phyloP scores from a whole-genome alignment of 2,797 vertebrate genomes.

The Cyclura pinguis region DNA sequence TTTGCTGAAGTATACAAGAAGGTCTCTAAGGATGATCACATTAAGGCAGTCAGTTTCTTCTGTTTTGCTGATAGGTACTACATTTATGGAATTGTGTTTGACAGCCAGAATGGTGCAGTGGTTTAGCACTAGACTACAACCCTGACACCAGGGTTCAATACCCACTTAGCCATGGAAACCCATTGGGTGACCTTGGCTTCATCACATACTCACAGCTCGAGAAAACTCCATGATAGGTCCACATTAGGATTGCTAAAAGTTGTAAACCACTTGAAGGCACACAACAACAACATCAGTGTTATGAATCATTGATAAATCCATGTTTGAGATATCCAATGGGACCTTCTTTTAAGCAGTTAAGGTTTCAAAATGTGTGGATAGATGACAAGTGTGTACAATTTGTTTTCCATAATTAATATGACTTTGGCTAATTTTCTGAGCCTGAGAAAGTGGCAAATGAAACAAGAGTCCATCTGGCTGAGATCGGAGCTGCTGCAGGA shows the following conservation, averaged over 20 bases:
- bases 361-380: not conserved
- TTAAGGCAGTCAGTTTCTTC: not conserved
- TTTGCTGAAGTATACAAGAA: not conserved
- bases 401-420: not conserved
- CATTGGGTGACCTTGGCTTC: no score
- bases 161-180: no score
- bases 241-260: no score
- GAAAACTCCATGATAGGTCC: no score
- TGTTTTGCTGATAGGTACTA: no score
- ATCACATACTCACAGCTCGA: no score
- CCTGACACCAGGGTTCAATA: no score
- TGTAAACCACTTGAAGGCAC: no score
- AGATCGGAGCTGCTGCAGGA: not conserved
- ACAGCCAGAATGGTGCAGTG: no score
- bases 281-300: not conserved
- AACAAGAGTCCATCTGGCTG: not conserved
- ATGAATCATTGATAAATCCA: not conserved
- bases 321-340: not conserved
- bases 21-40: not conserved
- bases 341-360: not conserved
- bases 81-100: not conserved
- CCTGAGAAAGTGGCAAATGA: not conserved
- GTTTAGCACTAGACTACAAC: no score
- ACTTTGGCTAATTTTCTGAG: not conserved
- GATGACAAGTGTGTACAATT: conserved; percentile 12